Base-by-base conservation (phyloP, 2,797 vertebrate genomes). In the Selene dorsalis region DNA sequence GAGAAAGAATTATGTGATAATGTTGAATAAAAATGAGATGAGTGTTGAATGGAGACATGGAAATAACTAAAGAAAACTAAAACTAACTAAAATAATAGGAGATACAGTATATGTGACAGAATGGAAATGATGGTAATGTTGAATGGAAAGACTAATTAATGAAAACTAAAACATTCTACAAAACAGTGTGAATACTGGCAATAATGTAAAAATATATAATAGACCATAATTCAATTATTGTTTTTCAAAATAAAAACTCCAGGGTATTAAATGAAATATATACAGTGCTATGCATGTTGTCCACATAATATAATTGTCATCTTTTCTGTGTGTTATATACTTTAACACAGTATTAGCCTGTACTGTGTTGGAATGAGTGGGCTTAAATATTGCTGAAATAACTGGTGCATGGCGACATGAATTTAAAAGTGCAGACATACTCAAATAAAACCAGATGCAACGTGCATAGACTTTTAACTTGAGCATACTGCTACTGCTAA, bases 341-440 rank as follows among this genome's bases (percentile, higher is more conserved):
- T 41, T 28, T 62, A 30, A 57, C 7, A 48, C 11, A 53, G 45
- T 12, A 52, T 70, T 3, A 53, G 12, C 4, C 20, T 20, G 17
- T 2, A 20, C 32, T 57, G 32, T 45, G 47, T 62, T 4, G 13
- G 39, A 55, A 2, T 28, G 39, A 65, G 18, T 47, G 12, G 45
- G 35, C 32, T 50, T 56, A 62, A 55, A 61, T 41, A 74, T 53
- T 24, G 48, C 69, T 75, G 4, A 65, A 72, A 39, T 35, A 64
- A 61, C n/a, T 26, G n/a, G 47, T 30, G 55, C 12, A 11, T 30
- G 47, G 6, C 26, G 12, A 30, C n/a, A n/a, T 57, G 35, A 18
- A 41, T 47, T 32, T 47, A 41, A 35, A 35, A 30, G 39, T 17
- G 8, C 11, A 55, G 52, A 20, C 41, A 59, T n/a, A 14, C 35